Conservation (phyloP, 2,888 invertebrate genomes). For the Tortricodes alternella region DNA sequence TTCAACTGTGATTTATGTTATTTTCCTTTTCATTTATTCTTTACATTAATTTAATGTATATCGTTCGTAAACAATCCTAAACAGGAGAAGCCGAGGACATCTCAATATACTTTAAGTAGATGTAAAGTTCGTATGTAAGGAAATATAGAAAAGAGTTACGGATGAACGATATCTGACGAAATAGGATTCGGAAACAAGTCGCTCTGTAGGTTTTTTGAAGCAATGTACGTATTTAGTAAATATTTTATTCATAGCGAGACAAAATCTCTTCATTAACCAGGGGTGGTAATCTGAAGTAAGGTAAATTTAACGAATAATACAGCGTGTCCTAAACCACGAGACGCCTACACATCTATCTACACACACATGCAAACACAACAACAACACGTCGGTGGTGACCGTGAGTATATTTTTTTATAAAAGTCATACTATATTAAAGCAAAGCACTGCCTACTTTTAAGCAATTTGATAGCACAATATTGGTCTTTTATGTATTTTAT, state of each 20-base stretch:
- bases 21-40: conserved; percentile 34
- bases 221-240: conserved; percentile 13
- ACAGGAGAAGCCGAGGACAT: conserved; percentile 25
- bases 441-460: conserved; percentile 51
- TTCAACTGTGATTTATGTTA: conserved; percentile 45
- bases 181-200: background rate
- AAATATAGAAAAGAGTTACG: background rate
- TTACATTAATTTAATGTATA: conserved; percentile 16
- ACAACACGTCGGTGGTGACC: conserved; percentile 58
- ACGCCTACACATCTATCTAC: conserved; percentile 50
- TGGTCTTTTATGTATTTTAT: conserved; percentile 15
- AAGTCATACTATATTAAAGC: conserved; percentile 43
- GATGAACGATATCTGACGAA: background rate
- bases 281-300: background rate
- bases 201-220: conserved; percentile 4
- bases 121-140: background rate
- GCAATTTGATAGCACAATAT: conserved; percentile 31
- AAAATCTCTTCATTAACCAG: background rate
- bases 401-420: conserved; percentile 67
- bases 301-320: background rate
- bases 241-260: background rate
- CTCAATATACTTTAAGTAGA: conserved; percentile 57
- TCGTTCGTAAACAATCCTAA: background rate
- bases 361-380: conserved; percentile 56
- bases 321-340: conserved; percentile 56